Base-by-base conservation (phyloP, 1,140 invertebrate genomes). In the Drosophila kepulauana region DNA sequence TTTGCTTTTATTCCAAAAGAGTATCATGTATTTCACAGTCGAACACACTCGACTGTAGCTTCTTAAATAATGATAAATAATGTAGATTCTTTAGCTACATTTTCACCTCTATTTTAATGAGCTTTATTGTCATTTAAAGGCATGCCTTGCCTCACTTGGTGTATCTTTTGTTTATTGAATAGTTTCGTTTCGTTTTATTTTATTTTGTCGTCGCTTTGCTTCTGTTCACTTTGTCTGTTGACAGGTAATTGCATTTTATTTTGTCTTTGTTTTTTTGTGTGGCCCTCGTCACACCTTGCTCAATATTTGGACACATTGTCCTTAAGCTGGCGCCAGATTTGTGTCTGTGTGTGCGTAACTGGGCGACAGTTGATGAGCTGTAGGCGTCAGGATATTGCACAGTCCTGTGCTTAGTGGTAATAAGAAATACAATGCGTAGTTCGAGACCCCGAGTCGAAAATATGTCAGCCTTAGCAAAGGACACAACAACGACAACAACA, bases 191-290 rank as follows among this genome's bases (percentile, higher is more conserved):
- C 38, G 20, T 41, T 35, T 35, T 38, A 15, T 74, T 67, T 33
- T 38, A 52, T 38, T 63, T 61, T 61, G 38, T 46, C n/a, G 35
- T 38, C 35, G 35, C 8, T 33, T 61, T 59, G 38, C 52, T 33
- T 15, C 20, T 57, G 54, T 11, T 38, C 15, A 33, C 8, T 28
- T 16, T 25, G 20, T 20, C 45, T 59, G 59, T 72, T 80, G 77
- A 80, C 81, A 80, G 77, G 64, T 62, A 68, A 66, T 85, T 84
- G 79, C 49, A 77, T 69, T 84, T 80, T 49, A 49, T 77, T 48
- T 41, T 54, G 75, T 30, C 70, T 66, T 62, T 76, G 54, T 61
- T 56, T 68, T 30, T 49, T 25, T 25, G 20, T 25, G 20, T 25
- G 11, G 45, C 51, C 67, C 59, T 62, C 25, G 25, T 74, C 65